Evolutionary conservation across 2,888 invertebrate genomes (phyloP).

Genomic region (Acrobeloides nanus): DNA sequence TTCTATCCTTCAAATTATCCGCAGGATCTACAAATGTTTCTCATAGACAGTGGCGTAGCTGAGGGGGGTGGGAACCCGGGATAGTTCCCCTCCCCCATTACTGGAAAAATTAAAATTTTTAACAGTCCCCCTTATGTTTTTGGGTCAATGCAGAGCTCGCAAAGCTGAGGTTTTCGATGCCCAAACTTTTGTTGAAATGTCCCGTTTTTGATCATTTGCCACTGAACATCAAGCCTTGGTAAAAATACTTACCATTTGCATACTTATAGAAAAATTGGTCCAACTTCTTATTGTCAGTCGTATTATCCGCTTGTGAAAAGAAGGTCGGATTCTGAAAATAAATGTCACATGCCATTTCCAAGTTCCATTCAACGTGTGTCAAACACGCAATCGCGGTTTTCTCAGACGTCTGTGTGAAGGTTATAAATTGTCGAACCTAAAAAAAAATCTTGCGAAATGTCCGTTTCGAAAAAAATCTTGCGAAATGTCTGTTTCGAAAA

Average conservation of each 20-base stretch:
- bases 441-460: too few relatives aligned
- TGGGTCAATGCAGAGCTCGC: too few relatives aligned
- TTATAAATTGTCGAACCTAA: constrained; percentile 20
- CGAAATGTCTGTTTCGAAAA: too few relatives aligned
- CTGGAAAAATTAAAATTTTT: too few relatives aligned
- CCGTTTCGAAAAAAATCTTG: too few relatives aligned
- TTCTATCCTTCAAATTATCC: constrained; percentile 64
- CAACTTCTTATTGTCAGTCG: constrained; percentile 28
- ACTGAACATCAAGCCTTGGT: background rate
- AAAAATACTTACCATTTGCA: constrained; percentile 28
- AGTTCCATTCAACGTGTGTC: constrained; percentile 39
- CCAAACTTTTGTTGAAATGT: background rate
- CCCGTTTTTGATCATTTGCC: background rate
- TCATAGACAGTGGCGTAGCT: too few relatives aligned
- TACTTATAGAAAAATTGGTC: constrained; percentile 34
- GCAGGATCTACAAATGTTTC: constrained; percentile 17
- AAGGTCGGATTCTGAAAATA: constrained; percentile 38
- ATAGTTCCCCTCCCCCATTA: too few relatives aligned
- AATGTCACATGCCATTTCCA: constrained; percentile 41
- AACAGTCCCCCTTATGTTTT: too few relatives aligned
- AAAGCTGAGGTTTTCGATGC: constrained; percentile 1
- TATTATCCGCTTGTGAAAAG: background rate
- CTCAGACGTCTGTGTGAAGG: constrained; percentile 22
- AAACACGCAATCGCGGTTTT: constrained; percentile 34
- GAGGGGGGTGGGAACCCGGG: too few relatives aligned